Evolutionary conservation across 2,888 invertebrate genomes (phyloP), one percentile per base, ranked within the genome.

Genomic region (Athripsodes cinereus): DNA sequence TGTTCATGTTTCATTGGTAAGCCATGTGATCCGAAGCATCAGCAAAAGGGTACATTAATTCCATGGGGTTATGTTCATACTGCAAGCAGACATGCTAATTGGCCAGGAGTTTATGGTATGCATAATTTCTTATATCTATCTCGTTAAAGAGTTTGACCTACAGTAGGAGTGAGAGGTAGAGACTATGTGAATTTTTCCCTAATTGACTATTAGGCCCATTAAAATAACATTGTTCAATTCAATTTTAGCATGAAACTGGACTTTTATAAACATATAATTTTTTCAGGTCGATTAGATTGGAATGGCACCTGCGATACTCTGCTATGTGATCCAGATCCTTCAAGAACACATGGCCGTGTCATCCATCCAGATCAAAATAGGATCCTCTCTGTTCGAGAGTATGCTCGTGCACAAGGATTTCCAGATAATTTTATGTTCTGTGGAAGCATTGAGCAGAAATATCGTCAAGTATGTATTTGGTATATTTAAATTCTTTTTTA

Each of bases 31-130:
- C 67, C 75, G 0, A 66, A 70, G 65, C 72, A 73, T 66, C 67
- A 73, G 2, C 80, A 80, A 68, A 72, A 70, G 65, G 74, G 78
- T 65, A 81, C 81, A 0, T 65, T 81, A n/a, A 74, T 81, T 51
- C 81, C 81, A 2, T 81, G 81, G 81, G 78, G 79, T 64, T 68
- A 80, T 34, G 78, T 80, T 1, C 81, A 81, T 66, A 80, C 81
- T 0, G 79, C 76, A 8, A 76, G 79, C 67, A 65, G 77, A 11
- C 76, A 81, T 68, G 78, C 77, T 65, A 68, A 81, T 68, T 81
- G 81, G 81, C 71, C 76, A 1, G 81, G 80, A 1, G 70, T 80
- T 35, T 81, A 80, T 66, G 64, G 64, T 64, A 46, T 18, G 26
- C 26, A 6, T 26, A 10, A 10, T 26, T 26, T 26, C 10, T n/a